Percentiles rank a stretch among this genome's conserved stretches.
phyloP scores from a whole-genome alignment of 2,888 invertebrate species.

The Chesias legatella region DNA sequence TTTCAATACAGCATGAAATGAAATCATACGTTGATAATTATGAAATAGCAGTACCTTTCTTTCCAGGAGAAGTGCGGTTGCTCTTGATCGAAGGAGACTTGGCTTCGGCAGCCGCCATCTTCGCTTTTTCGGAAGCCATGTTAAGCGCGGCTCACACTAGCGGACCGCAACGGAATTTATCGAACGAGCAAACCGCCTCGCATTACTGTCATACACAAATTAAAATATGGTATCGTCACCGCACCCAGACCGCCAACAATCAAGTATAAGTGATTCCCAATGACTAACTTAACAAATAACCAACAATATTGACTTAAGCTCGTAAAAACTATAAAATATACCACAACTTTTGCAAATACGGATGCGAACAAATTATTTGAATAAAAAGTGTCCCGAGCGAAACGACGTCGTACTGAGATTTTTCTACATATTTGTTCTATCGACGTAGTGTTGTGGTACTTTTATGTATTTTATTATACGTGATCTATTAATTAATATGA shows the following conservation, averaged over 20 bases:
- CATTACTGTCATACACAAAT: conserved; percentile 56
- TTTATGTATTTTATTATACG: conserved; percentile 46
- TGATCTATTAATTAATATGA: conserved; percentile 49
- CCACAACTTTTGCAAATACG: conserved; percentile 42
- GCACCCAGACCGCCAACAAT: conserved; percentile 59
- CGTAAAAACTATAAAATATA: conserved; percentile 42
- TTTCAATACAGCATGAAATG: too few species aligned
- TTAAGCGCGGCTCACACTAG: conserved; percentile 46
- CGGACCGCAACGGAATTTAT: conserved; percentile 46
- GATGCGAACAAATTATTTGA: conserved; percentile 37
- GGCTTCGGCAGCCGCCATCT: conserved; percentile 70
- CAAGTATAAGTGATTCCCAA: conserved; percentile 57
- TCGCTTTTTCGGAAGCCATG: conserved; percentile 74
- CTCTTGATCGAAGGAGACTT: conserved; percentile 73
- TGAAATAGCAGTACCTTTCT: conserved; percentile 66
- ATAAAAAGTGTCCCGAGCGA: conserved; percentile 29
- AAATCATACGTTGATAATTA: conserved; percentile 13
- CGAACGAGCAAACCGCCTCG: conserved; percentile 50
- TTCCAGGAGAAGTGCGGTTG: conserved; percentile 74
- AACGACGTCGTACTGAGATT: conserved; percentile 27
- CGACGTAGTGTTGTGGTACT: conserved; percentile 32
- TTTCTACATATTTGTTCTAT: conserved; percentile 37
- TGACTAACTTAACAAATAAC: conserved; percentile 66
- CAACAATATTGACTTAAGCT: conserved; percentile 59
- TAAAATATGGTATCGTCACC: conserved; percentile 34